These are phyloP conservation scores for Pseudopleuronectes americanus DNA, from an alignment of 2,797 vertebrate genomes.

Conservation along the genomic window DNA sequence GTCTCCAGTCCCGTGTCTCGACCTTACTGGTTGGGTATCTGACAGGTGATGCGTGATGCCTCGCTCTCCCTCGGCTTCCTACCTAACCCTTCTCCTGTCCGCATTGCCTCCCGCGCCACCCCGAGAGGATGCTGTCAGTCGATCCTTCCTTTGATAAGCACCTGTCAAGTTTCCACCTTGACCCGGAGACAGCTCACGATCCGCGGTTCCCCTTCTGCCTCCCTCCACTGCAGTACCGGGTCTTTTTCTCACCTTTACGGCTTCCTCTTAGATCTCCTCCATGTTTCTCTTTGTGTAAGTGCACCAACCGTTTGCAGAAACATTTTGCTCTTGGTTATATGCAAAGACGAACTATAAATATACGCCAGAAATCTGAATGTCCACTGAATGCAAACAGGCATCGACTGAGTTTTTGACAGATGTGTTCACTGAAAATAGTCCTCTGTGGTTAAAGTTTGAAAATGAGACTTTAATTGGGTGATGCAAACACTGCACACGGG, in stretches of 20 bases:
- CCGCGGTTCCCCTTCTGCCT: slow-evolving; percentile 6
- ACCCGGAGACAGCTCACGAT: slow-evolving; percentile 49
- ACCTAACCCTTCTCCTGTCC: slow-evolving; percentile 14
- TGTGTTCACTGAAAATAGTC: slow-evolving; percentile 5
- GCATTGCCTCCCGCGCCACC: slow-evolving; percentile 9
- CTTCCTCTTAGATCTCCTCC: slow-evolving; percentile 41
- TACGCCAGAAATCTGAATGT: slow-evolving; percentile 20
- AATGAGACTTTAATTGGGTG: neutral
- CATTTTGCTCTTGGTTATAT: slow-evolving; percentile 35
- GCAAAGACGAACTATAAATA: slow-evolving; percentile 33
- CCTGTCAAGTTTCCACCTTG: slow-evolving; percentile 72
- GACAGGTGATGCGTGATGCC: slow-evolving; percentile 75
- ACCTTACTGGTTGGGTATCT: slow-evolving; percentile 72
- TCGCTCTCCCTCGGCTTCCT: slow-evolving; percentile 21
- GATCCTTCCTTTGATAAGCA: slow-evolving; percentile 68
- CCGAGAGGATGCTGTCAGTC: slow-evolving; percentile 53
- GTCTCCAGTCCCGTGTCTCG: slow-evolving; percentile 67
- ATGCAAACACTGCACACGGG: slow-evolving; percentile 1
- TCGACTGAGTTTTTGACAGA: slow-evolving; percentile 20
- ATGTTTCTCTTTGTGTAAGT: slow-evolving; percentile 6
- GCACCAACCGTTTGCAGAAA: slow-evolving; percentile 35
- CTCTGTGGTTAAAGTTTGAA: slow-evolving; percentile 7
- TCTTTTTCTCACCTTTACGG: slow-evolving; percentile 28
- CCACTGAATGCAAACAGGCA: slow-evolving; percentile 12
- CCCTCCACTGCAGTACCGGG: slow-evolving; percentile 9